These are phyloP conservation scores for Indicator maculatus DNA, from an alignment of 2,113 vertebrate genomes.

Conservation along the genomic window DNA sequence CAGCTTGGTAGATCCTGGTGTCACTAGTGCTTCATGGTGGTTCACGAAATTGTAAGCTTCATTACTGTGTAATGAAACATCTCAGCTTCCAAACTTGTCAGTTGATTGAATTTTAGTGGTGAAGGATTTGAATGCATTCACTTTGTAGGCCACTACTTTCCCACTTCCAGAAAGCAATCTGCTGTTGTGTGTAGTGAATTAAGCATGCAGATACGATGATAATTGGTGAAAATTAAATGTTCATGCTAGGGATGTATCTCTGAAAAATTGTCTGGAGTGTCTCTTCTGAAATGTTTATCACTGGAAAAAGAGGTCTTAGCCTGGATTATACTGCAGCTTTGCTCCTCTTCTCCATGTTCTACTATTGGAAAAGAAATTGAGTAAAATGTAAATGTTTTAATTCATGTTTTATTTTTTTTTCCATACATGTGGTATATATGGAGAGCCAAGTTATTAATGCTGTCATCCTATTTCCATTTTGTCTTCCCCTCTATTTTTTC, in stretches of 20 bases:
- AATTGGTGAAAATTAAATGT: constrained; percentile 53
- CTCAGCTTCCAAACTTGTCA: constrained; percentile 57
- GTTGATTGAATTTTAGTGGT: constrained; percentile 56
- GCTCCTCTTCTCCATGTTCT: background rate
- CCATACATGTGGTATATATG: background rate
- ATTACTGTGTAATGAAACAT: constrained; percentile 59
- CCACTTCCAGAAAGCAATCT: constrained; percentile 58
- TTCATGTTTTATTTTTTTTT: background rate
- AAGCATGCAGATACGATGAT: constrained; percentile 49
- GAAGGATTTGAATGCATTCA: constrained; percentile 44
- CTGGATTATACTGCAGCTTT: background rate
- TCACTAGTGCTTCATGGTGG: background rate
- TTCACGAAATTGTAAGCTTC: constrained; percentile 57
- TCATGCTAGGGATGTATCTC: background rate
- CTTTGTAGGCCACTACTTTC: constrained; percentile 19
- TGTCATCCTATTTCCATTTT: background rate
- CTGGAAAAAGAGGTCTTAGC: background rate
- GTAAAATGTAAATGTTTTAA: background rate
- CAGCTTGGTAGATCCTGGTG: constrained; percentile 15
- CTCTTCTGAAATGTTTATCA: background rate
- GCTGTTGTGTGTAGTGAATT: constrained; percentile 25
- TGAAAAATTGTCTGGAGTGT: background rate
- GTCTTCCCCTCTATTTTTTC: background rate
- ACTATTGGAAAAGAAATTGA: background rate
- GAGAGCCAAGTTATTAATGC: background rate